Percentiles rank a stretch among this genome's conserved stretches.
Conservation (phyloP, 2,113 vertebrate species). For the Burhinus oedicnemus region DNA sequence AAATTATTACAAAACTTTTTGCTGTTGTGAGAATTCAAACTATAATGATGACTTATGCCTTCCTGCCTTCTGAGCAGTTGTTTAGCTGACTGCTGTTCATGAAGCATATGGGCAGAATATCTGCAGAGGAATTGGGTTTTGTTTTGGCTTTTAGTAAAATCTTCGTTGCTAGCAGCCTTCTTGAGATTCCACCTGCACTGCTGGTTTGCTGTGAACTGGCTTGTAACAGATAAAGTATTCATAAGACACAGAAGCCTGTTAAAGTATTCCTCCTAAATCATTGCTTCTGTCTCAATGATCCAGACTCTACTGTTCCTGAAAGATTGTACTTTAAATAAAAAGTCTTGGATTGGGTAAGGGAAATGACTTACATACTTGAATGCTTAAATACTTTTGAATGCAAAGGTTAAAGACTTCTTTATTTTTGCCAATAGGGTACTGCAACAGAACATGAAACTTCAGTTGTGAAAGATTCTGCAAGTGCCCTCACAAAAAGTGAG, state of each 20-base stretch:
- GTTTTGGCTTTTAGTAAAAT: background rate
- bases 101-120: background rate
- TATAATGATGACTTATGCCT: background rate
- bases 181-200: background rate
- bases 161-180: background rate
- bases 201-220: background rate
- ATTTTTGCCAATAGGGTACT: conserved; percentile 64
- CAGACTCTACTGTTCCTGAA: background rate
- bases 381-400: background rate
- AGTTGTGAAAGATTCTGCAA: background rate
- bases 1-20: background rate
- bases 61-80: background rate
- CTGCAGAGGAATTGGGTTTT: background rate
- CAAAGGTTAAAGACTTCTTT: background rate
- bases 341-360: background rate
- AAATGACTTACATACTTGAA: background rate
- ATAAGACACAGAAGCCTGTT: background rate
- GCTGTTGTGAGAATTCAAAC: background rate
- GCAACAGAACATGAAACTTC: conserved; percentile 21
- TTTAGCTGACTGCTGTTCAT: background rate
- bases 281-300: background rate
- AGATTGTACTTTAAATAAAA: background rate
- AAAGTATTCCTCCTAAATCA: background rate
- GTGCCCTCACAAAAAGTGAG: conserved; percentile 43
- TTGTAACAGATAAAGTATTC: background rate